Base-by-base conservation (phyloP, 2,113 vertebrate genomes). In the Zingel zingel region DNA sequence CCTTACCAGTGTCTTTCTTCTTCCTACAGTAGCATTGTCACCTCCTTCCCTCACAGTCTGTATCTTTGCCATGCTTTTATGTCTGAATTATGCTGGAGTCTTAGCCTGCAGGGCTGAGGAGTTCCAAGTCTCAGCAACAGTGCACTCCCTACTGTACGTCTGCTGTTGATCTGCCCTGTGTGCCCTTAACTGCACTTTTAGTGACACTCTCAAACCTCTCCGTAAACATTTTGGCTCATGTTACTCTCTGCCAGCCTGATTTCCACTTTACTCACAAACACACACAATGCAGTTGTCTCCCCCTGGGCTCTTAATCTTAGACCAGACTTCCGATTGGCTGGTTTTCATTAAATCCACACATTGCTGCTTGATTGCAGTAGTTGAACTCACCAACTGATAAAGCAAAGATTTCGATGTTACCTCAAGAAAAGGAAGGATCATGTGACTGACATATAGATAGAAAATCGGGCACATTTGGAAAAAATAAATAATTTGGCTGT, bases 181-280 rank as follows among this genome's bases (percentile, higher is more conserved):
- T 88, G 48, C 61, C 56, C 19, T 68, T 67, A 79, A 73, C 50
- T 67, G 59, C 39, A 77, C 73, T 78, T 79, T 73, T 84, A 74
- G 81, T 66, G 65, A 36, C 62, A 70, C 65, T 64, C 67, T 74
- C 69, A 86, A 80, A 72, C 36, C 15, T 58, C 65, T 82, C 57
- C 23, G 56, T 71, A 66, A 87, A 86, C 75, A 85, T 43, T 64
- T 57, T n/a, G 61, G 73, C 1, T 82, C 25, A 19, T 48, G 54
- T 53, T 84, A 5, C 57, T 59, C 57, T 80, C 39, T 59, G 66
- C 30, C 48, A 75, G 57, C 6, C 53, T 73, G 65, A 67, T 68
- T 76, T 82, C 56, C 39, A 54, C 66, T 58, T 61, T 45, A 33
- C 66, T 81, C 50, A 67, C 53, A 63, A 63, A 79, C 67, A 47